Evolutionary conservation across 2,797 vertebrate genomes (phyloP).

Genomic region (Eremophila alpestris): DNA sequence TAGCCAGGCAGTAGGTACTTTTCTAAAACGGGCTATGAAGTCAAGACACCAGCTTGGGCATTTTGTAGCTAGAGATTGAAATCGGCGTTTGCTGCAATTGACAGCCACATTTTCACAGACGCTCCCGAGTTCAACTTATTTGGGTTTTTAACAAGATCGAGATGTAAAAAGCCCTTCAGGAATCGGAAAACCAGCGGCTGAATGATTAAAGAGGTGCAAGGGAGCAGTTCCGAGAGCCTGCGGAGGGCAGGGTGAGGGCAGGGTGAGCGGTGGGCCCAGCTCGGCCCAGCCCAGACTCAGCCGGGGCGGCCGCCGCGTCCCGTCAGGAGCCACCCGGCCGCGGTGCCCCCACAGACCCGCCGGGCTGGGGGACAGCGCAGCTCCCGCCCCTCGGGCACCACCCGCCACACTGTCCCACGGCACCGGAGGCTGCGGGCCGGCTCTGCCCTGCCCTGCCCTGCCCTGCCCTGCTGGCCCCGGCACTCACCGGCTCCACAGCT

Average conservation of each 20-base stretch:
- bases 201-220: too few species aligned
- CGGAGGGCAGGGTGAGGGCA: accelerated
- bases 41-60: too few species aligned
- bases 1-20: neutral
- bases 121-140: accelerated
- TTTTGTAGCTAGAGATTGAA: neutral
- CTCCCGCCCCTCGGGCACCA: too few species aligned
- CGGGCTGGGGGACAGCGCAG: neutral
- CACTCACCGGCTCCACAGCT: neutral
- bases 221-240: accelerated
- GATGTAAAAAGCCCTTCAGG: accelerated
- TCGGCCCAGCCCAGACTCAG: neutral
- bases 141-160: neutral
- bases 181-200: accelerated
- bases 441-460: neutral
- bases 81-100: accelerated
- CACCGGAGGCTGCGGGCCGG: too few species aligned
- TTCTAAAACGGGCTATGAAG: neutral
- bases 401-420: neutral
- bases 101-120: neutral
- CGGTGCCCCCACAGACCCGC: neutral
- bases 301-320: neutral
- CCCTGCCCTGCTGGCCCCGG: neutral
- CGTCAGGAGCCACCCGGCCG: neutral
- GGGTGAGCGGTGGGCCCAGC: neutral